Evolutionary conservation across 2,113 vertebrate genomes (phyloP).

Genomic region (Eidolon helvum): DNA sequence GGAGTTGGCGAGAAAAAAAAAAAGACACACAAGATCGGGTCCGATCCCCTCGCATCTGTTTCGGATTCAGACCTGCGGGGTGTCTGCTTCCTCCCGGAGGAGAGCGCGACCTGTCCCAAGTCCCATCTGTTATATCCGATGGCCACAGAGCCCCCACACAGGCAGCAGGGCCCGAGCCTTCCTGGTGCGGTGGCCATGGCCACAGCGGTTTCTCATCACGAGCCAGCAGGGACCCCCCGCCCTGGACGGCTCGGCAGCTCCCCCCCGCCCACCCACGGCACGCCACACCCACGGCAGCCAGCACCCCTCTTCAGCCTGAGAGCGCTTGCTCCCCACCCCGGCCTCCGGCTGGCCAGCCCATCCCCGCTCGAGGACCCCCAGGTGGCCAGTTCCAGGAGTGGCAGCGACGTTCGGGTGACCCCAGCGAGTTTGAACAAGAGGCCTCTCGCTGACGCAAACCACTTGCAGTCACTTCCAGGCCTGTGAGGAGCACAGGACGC

Average conservation of each 20-base stretch:
- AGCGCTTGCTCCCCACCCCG: fast-evolving
- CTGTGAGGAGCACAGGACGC: no score
- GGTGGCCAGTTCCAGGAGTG: not conserved
- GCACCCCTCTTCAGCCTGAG: not conserved
- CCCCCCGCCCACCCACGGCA: fast-evolving
- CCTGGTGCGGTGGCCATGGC: not conserved
- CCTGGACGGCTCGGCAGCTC: not conserved
- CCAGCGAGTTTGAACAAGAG: not conserved
- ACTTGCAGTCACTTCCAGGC: not conserved
- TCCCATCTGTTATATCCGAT: not conserved
- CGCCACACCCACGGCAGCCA: fast-evolving
- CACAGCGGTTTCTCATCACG: not conserved
- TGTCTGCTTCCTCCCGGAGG: not conserved
- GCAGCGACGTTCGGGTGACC: not conserved
- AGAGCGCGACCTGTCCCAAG: not conserved
- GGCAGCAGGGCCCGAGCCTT: not conserved
- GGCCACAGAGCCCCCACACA: not conserved
- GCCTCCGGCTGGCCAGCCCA: not conserved
- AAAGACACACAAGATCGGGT: not conserved
- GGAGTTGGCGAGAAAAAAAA: not conserved
- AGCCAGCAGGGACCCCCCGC: not conserved
- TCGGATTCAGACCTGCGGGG: not conserved
- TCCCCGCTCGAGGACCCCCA: not conserved
- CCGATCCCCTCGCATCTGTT: no score
- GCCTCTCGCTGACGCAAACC: fast-evolving